Base-by-base conservation (phyloP, 1,140 invertebrate genomes). In the Calliphora vicina region DNA sequence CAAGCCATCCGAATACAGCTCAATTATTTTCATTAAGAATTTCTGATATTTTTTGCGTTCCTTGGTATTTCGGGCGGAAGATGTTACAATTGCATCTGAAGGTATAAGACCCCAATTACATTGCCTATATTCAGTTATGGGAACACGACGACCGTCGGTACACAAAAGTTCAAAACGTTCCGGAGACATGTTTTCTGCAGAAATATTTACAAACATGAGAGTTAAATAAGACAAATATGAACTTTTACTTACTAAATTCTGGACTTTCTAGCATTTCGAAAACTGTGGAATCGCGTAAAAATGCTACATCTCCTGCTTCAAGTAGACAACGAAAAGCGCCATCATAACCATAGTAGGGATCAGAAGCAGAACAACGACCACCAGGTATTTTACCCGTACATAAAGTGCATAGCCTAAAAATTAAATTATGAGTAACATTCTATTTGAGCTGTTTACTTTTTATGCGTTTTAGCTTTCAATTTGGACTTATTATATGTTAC, bases 71-170 rank as follows among this genome's bases (percentile, higher is more conserved):
- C 94, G 94, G 0, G 95, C 97, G 5, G 97, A 98, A 17, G 96
- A 95, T 3, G 96, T 96, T 1, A 98, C 95, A 35, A 99, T 91
- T 6, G 97, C 96, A 90, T 98, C 95, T 0, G 97, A 94, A 0
- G 97, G 97, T 8, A 97, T 94, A 80, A 91, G 89, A 8, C 97
- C 97, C 95, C 97, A 97, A 89, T 98, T 95, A 88, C 97, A 99
- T n/a, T 90, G 89, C 17, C 92, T 91, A 91, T 95, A 98, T 45
- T 97, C 93, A 20, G 93, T 93, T 1, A 98, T 90, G 0, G 94
- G 88, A 45, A 91, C 92, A 1, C 95, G 92, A 10, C 92, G 93
- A 1, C 97, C 97, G 91, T 98, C 96, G 2, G 92, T 93, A 91
- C 98, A 99, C 0, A 99, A 91, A 23, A 99, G 90, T 87, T 97